Evolutionary conservation across 2,797 vertebrate genomes (phyloP), one percentile per base, ranked within the genome.

Genomic region (Cephalopachus bancanus): DNA sequence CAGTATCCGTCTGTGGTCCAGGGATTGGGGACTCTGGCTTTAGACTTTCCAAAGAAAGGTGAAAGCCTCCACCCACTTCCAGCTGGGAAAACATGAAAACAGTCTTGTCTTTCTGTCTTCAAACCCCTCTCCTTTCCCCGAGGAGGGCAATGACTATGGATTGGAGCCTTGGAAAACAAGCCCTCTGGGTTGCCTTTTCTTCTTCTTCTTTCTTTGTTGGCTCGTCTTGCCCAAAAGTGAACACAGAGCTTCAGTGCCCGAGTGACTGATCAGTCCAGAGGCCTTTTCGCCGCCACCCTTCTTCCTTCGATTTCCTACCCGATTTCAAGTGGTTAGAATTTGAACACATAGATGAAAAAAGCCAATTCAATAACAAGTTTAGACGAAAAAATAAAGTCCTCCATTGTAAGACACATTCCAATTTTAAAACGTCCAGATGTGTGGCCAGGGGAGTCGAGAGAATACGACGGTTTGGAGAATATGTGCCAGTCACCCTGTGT

Each of bases 291-390:
- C 14, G n/a, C 24, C 6, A 30, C 51, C 16, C 26, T 78, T 65
- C 9, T 5, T 10, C 14, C 5, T 84, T 51, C n/a, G 24, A 5
- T 96, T 80, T 6, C 57, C 22, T 83, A 22, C 83, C 7, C 44
- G 59, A 81, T 92, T 92, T 84, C 8, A 57, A 84, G 62, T 83
- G n/a, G 10, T 74, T 76, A 85, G 33, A 93, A 79, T 80, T 83
- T 72, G 28, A 15, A 30, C 19, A n/a, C 5, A 72, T 5, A 22
- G 10, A 78, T 76, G 30, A 60, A 78, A 5, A 67, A 8, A 74
- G 53, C 10, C 3, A 89, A 92, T 88, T 78, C 10, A 65, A 72
- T 67, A 26, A 55, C 0, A 71, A 60, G 0, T 74, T 80, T 62
- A 79, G 3, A 86, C 24, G 33, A 22, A 65, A 75, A 89, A 89